Conservation (phyloP, 2,888 invertebrate species). For the Drosophila infuscata region DNA sequence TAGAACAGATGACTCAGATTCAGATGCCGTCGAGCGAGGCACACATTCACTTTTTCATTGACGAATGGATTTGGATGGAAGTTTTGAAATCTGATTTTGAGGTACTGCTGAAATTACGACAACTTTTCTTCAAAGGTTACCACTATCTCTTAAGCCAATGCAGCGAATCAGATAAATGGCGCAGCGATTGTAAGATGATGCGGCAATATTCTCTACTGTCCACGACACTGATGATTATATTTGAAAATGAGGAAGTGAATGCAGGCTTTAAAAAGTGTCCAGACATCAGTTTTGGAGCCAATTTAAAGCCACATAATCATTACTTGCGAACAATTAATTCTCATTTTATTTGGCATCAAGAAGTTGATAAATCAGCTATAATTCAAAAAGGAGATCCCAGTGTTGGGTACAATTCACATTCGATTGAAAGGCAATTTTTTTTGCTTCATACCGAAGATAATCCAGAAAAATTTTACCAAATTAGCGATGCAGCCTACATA, state of each 20-base stretch:
- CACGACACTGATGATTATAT: slow-evolving; percentile 35
- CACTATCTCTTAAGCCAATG: slow-evolving; percentile 49
- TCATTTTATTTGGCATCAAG: slow-evolving; percentile 44
- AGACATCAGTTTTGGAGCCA: slow-evolving; percentile 12
- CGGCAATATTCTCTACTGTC: slow-evolving; percentile 10
- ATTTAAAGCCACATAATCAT: slow-evolving; percentile 17
- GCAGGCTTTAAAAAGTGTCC: slow-evolving; percentile 30
- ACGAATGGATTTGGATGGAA: slow-evolving; percentile 71
- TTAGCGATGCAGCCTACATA: slow-evolving; percentile 12
- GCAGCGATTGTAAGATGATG: neutral
- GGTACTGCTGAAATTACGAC: slow-evolving; percentile 50
- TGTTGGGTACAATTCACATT: slow-evolving; percentile 2
- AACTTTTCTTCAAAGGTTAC: slow-evolving; percentile 49
- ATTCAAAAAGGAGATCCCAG: neutral
- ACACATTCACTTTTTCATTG: slow-evolving; percentile 50
- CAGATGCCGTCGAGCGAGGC: neutral
- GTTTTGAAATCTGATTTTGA: slow-evolving; percentile 40
- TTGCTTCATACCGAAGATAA: slow-evolving; percentile 36
- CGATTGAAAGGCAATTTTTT: slow-evolving; percentile 57
- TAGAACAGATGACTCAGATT: slow-evolving; percentile 19
- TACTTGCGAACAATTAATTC: slow-evolving; percentile 49
- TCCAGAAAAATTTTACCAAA: slow-evolving; percentile 39
- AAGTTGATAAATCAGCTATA: neutral
- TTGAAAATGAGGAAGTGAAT: slow-evolving; percentile 46
- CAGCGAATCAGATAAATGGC: slow-evolving; percentile 32